Evolutionary conservation across 2,113 vertebrate species (phyloP).

Genomic region (Gavia stellata): DNA sequence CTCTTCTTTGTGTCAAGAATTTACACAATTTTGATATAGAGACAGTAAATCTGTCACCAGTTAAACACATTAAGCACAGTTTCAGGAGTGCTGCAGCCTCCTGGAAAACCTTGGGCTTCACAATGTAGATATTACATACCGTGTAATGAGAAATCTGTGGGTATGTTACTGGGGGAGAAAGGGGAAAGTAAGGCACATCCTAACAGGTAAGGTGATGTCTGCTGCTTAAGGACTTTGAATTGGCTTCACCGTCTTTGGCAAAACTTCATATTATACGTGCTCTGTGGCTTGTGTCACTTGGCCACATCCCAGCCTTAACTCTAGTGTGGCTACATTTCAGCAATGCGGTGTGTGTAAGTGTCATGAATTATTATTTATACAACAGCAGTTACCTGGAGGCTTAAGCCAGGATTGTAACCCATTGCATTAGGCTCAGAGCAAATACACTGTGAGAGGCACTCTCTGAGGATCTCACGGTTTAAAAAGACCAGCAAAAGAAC

Average conservation of each 20-base stretch:
- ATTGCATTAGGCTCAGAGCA: neutral
- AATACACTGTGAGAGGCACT: neutral
- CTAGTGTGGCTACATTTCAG: neutral
- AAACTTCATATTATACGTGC: neutral
- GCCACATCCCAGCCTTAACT: neutral
- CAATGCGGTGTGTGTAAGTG: neutral
- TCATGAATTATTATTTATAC: neutral
- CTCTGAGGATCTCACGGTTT: neutral
- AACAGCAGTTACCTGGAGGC: neutral
- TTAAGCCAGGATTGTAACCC: neutral
- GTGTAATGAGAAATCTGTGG: neutral
- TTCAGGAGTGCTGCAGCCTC: neutral
- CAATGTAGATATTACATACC: neutral
- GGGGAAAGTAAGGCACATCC: neutral
- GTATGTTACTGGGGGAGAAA: neutral
- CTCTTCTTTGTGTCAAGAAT: neutral
- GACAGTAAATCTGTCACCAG: neutral
- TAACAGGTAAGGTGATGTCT: neutral
- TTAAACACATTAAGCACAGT: neutral
- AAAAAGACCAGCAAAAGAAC: neutral
- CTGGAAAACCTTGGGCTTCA: neutral
- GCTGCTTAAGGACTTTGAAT: neutral
- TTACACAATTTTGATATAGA: neutral
- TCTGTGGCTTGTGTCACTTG: constrained; percentile 10
- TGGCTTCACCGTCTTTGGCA: neutral